Percentiles rank a stretch among this genome's conserved stretches.
These are phyloP conservation scores for Drosophila kanekoi DNA, from an alignment of 2,888 invertebrate species.

Conservation along the genomic window DNA sequence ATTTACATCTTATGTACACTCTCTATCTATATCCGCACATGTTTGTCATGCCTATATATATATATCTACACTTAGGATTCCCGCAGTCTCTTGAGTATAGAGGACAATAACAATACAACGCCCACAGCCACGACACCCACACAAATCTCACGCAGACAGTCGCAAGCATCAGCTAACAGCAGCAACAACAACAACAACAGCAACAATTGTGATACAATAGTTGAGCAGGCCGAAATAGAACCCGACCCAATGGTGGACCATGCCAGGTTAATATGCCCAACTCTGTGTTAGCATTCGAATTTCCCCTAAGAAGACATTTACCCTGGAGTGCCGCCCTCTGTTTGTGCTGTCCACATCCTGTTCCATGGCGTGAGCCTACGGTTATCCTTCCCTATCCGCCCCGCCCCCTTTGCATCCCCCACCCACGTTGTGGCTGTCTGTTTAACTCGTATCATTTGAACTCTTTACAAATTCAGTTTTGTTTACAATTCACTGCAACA, in stretches of 20 bases:
- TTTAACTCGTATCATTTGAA: slow-evolving; percentile 24
- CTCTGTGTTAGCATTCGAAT: slow-evolving; percentile 20
- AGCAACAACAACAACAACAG: slow-evolving; percentile 37
- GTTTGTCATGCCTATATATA: neutral
- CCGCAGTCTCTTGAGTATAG: slow-evolving; percentile 70
- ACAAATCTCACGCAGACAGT: slow-evolving; percentile 69
- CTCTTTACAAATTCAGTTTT: slow-evolving; percentile 66
- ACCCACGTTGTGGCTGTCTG: slow-evolving; percentile 6
- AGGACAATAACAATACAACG: slow-evolving; percentile 66
- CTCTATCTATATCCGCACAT: neutral
- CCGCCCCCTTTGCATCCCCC: neutral
- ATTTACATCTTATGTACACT: neutral
- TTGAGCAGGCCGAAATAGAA: slow-evolving; percentile 29
- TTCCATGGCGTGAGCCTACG: neutral
- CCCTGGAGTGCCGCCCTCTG: slow-evolving; percentile 3
- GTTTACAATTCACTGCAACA: slow-evolving; percentile 79
- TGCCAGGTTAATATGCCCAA: slow-evolving; percentile 62
- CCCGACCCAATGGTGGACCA: slow-evolving; percentile 44
- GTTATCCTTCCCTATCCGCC: neutral
- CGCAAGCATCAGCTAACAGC: slow-evolving; percentile 52
- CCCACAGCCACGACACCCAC: slow-evolving; percentile 34
- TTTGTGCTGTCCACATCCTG: slow-evolving; percentile 22
- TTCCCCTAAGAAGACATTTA: slow-evolving; percentile 1
- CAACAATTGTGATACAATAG: slow-evolving; percentile 16
- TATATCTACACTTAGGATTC: slow-evolving; percentile 60